Evolutionary conservation across 1,140 invertebrate species (phyloP).

Genomic region (Meteorus sp.): DNA sequence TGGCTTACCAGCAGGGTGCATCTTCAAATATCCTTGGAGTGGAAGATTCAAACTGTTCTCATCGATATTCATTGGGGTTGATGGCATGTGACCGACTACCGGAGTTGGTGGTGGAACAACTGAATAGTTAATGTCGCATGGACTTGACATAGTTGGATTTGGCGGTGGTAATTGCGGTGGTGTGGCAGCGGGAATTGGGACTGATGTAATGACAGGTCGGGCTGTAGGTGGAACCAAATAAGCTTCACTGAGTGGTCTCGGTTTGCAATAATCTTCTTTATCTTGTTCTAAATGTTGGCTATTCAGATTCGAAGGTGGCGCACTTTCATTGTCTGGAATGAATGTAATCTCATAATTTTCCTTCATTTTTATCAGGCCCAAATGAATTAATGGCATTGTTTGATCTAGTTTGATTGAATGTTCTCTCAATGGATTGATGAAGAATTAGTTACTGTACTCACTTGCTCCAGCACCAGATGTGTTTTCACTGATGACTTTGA

Average conservation of each 20-base stretch:
- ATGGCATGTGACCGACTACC: constrained; percentile 33
- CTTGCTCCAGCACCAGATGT: constrained; percentile 49
- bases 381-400: too few relatives aligned
- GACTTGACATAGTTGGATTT: constrained; percentile 31
- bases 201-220: constrained; percentile 48
- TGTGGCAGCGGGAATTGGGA: constrained; percentile 28
- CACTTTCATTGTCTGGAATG: constrained; percentile 34
- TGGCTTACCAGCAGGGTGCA: constrained; percentile 56
- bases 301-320: constrained; percentile 22
- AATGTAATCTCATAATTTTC: too few relatives aligned
- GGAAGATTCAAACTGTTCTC: constrained; percentile 43
- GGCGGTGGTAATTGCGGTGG: constrained; percentile 36
- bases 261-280: constrained; percentile 61
- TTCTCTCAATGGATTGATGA: neutral
- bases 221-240: constrained; percentile 60
- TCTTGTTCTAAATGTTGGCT: constrained; percentile 30
- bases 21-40: constrained; percentile 60
- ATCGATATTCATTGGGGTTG: constrained; percentile 27
- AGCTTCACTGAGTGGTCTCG: constrained; percentile 59
- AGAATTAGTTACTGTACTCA: constrained; percentile 34
- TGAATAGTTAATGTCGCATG: constrained; percentile 56
- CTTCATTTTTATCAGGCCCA: too few relatives aligned
- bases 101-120: constrained; percentile 52
- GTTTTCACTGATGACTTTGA: constrained; percentile 74
- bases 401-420: too few relatives aligned